Percentiles rank a stretch among this genome's conserved stretches.
phyloP scores from a whole-genome alignment of 2,113 vertebrate species.

The Leptocoma aspasia region DNA sequence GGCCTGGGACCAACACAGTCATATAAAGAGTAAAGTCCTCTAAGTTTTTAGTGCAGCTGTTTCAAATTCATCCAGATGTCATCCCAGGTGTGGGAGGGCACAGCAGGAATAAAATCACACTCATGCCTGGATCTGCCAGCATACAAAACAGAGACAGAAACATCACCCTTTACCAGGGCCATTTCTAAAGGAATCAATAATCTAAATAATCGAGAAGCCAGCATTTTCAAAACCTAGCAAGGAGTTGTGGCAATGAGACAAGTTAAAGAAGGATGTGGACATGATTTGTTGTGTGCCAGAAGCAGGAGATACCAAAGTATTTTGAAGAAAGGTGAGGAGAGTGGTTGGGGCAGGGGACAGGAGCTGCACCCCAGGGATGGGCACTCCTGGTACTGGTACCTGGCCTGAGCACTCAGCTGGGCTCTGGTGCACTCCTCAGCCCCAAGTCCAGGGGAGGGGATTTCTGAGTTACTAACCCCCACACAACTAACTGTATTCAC shows the following conservation, averaged over 20 bases:
- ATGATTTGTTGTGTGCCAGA: not conserved
- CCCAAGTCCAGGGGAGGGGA: not conserved
- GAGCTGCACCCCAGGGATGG: not conserved
- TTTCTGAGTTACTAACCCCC: not conserved
- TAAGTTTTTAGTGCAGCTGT: not conserved
- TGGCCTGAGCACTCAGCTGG: not conserved
- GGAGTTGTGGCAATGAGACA: not conserved
- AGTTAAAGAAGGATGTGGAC: not conserved
- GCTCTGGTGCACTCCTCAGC: accelerated
- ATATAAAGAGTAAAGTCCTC: not conserved
- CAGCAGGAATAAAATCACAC: not conserved
- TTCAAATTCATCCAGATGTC: not conserved
- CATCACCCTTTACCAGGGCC: not conserved
- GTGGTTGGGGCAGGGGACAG: not conserved
- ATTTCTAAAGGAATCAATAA: not conserved
- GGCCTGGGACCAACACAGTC: not conserved
- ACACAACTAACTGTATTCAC: not conserved
- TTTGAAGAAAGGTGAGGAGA: not conserved
- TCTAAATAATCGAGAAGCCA: not conserved
- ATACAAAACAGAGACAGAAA: not conserved
- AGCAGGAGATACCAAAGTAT: not conserved
- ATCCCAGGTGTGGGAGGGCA: not conserved
- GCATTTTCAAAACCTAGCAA: not conserved
- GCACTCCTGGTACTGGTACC: not conserved
- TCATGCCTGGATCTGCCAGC: not conserved